Base-by-base conservation (phyloP, 2,113 vertebrate species). In the Lycocorax pyrrhopterus region DNA sequence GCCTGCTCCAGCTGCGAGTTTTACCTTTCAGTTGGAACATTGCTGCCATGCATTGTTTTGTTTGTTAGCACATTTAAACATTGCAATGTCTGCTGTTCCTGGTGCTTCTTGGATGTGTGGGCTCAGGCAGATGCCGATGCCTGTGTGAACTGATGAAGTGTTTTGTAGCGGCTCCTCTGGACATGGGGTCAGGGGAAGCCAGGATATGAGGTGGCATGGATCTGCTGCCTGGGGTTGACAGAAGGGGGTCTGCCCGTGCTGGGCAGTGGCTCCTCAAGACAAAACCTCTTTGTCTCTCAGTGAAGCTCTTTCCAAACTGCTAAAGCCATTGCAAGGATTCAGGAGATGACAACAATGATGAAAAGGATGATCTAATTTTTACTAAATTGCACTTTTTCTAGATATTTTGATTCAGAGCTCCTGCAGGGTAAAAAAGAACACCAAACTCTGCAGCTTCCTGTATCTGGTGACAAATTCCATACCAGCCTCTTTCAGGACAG, bases 181-280 rank as follows among this genome's bases (percentile, higher is more conserved):
- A 33, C 0, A 2, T 29, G 37, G 41, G 35, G 32, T 16, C 18
- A 30, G 68, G 59, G 64, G 17, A 58, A 47, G 26, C 32, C 2
- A 1, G 71, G 71, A 17, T 0, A 0, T 49, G 46, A 39, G 46
- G 33, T 43, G 51, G 56, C 43, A 25, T 0, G 5, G 60, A 62
- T 25, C n/a, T 7, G 0, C 16, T 35, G 22, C 49, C 26, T 1
- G 1, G 30, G 19, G 6, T 5, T 56, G 66, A 10, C 32, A 26
- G 32, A 17, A 32, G 13, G 3, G 12, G 16, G 1, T 55, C 41
- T 64, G 49, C 10, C 27, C 39, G 59, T 1, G 1, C 17, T 51
- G 53, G 12, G 13, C 1, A 1, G 30, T 30, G 6, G 15, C 3
- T 94, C 4, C 32, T 12, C 15, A 11, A 67, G 44, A 26, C 13